phyloP scores from a whole-genome alignment of 1,140 invertebrate species.

The Pogonomyrmex barbatus region DNA sequence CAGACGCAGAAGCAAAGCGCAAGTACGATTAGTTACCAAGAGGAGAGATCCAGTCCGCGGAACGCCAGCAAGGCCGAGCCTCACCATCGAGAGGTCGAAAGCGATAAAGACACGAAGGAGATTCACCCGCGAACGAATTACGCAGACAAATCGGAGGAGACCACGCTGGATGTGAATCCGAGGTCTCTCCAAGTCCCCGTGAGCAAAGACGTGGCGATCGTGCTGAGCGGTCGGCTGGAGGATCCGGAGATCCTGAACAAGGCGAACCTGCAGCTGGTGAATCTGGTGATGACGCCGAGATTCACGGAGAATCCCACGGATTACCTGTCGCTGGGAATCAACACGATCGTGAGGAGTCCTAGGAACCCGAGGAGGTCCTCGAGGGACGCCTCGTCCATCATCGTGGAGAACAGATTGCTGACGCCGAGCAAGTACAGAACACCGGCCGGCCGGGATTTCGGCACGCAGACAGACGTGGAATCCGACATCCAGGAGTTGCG shows the following conservation, averaged over 20 bases:
- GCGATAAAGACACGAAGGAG: neutral
- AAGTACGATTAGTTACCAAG: neutral
- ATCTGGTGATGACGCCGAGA: constrained; percentile 78
- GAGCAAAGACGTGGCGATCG: constrained; percentile 83
- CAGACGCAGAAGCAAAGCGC: neutral
- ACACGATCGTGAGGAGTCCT: constrained; percentile 71
- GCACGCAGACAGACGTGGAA: constrained; percentile 89
- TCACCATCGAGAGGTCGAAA: constrained; percentile 22
- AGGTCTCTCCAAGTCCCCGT: constrained; percentile 77
- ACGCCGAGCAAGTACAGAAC: constrained; percentile 89
- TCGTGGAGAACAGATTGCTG: constrained; percentile 86
- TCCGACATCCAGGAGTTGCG: constrained; percentile 73
- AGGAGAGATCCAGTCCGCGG: neutral
- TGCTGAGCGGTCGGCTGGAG: constrained; percentile 81
- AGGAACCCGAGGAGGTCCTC: constrained; percentile 68
- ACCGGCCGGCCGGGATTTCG: constrained; percentile 87
- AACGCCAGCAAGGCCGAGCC: neutral
- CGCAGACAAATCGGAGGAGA: constrained; percentile 32
- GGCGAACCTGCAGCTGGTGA: constrained; percentile 80
- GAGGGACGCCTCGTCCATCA: constrained; percentile 65
- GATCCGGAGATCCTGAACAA: constrained; percentile 78
- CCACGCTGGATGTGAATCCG: constrained; percentile 14
- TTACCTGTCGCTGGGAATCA: constrained; percentile 79
- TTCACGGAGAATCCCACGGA: constrained; percentile 65
- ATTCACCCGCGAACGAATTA: neutral